Percentiles rank a stretch among this genome's conserved stretches.
Conservation (phyloP, 1,140 invertebrate genomes). For the Apis florea region DNA sequence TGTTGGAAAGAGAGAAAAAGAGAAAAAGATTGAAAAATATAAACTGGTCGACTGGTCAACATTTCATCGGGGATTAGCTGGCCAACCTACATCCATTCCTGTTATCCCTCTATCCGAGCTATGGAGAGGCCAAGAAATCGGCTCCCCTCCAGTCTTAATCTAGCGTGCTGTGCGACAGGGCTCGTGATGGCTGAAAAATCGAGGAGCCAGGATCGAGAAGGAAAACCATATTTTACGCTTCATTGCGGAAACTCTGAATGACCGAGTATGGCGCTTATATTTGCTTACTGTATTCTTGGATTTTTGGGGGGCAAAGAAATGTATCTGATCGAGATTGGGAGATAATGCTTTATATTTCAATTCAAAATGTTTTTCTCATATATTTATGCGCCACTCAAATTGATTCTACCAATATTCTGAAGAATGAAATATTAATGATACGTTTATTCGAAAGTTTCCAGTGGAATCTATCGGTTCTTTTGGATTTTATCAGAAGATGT, state of each 20-base stretch:
- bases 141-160: conserved; percentile 5
- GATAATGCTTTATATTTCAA: too few species aligned
- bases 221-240: not conserved
- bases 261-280: not conserved
- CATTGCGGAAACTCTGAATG: not conserved
- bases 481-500: too few species aligned
- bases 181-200: conserved; percentile 5
- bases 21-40: conserved; percentile 54
- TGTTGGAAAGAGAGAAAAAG: not conserved
- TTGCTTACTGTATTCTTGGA: too few species aligned
- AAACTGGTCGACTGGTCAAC: conserved; percentile 48
- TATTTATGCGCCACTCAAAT: too few species aligned
- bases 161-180: not conserved
- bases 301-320: too few species aligned
- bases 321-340: too few species aligned
- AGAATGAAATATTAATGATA: too few species aligned
- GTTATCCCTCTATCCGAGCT: conserved; percentile 52
- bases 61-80: conserved; percentile 52
- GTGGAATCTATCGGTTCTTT: too few species aligned
- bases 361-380: too few species aligned
- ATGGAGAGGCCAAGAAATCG: conserved; percentile 29
- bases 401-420: too few species aligned
- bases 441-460: too few species aligned
- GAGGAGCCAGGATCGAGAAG: not conserved
- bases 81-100: conserved; percentile 56